These are phyloP conservation scores for Butastur rufipennis DNA, from an alignment of 2,113 vertebrate species.

Conservation along the genomic window DNA sequence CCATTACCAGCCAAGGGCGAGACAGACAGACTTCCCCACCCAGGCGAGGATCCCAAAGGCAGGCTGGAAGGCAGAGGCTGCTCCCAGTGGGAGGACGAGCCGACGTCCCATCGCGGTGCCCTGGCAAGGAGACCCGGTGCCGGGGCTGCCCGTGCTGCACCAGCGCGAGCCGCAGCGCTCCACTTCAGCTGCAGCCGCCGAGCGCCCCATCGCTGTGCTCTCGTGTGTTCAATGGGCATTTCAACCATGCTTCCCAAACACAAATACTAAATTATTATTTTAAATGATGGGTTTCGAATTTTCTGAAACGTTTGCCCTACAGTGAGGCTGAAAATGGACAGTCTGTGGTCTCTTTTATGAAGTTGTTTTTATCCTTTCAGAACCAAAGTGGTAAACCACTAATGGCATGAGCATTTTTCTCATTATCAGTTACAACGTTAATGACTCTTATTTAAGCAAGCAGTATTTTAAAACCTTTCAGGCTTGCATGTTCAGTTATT, in stretches of 20 bases:
- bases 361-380: slow-evolving; percentile 27
- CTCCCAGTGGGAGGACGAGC: not conserved
- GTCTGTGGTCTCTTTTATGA: slow-evolving; percentile 45
- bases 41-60: not conserved
- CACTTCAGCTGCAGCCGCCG: not conserved
- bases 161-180: rapidly evolving
- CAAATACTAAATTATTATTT: slow-evolving; percentile 1
- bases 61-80: not conserved
- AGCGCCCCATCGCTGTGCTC: rapidly evolving
- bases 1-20: rapidly evolving
- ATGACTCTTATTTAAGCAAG: slow-evolving; percentile 41
- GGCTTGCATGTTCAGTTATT: not conserved
- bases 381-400: slow-evolving; percentile 64
- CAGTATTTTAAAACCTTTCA: slow-evolving; percentile 30
- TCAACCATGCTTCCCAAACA: not conserved
- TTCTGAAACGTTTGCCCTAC: not conserved
- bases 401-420: slow-evolving; percentile 47
- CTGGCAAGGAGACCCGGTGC: rapidly evolving
- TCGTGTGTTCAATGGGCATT: not conserved
- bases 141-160: rapidly evolving
- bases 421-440: slow-evolving; percentile 60
- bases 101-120: rapidly evolving
- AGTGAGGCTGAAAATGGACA: slow-evolving; percentile 39
- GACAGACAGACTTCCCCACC: not conserved
- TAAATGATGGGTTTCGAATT: slow-evolving; percentile 26